phyloP scores from a whole-genome alignment of 2,113 vertebrate genomes.

The Cyphomyrus plagiostoma region DNA sequence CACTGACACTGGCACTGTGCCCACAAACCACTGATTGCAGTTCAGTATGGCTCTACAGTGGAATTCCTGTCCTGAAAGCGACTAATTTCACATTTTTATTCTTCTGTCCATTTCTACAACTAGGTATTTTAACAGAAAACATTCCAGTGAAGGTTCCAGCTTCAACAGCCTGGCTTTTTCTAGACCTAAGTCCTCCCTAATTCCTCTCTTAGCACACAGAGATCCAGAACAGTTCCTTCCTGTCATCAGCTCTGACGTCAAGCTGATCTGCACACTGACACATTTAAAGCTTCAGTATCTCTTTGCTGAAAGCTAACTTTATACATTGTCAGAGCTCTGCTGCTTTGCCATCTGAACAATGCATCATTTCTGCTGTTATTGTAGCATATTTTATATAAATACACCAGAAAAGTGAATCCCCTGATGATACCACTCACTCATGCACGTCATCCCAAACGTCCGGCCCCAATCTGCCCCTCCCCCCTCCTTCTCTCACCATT shows the following conservation, averaged over 20 bases:
- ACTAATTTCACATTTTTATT: neutral
- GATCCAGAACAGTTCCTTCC: neutral
- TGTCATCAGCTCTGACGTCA: neutral
- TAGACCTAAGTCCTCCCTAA: neutral
- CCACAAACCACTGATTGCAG: neutral
- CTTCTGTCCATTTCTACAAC: neutral
- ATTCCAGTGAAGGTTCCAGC: neutral
- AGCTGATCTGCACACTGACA: neutral
- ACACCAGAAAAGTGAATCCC: neutral
- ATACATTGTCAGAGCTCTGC: neutral
- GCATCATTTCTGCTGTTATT: neutral
- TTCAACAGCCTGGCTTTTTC: neutral
- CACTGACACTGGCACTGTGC: neutral
- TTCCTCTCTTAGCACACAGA: neutral
- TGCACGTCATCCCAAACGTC: conserved; percentile 6
- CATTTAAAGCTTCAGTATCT: neutral
- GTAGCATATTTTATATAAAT: neutral
- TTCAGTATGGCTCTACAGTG: neutral
- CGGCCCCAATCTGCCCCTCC: conserved; percentile 26
- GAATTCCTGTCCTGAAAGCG: neutral
- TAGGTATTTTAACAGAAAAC: neutral
- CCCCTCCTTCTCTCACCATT: conserved; percentile 62
- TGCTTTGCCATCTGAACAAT: neutral
- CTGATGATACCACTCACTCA: neutral
- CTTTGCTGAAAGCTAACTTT: neutral